phyloP scores from a whole-genome alignment of 2,797 vertebrate species.

The Apodemus agrarius region DNA sequence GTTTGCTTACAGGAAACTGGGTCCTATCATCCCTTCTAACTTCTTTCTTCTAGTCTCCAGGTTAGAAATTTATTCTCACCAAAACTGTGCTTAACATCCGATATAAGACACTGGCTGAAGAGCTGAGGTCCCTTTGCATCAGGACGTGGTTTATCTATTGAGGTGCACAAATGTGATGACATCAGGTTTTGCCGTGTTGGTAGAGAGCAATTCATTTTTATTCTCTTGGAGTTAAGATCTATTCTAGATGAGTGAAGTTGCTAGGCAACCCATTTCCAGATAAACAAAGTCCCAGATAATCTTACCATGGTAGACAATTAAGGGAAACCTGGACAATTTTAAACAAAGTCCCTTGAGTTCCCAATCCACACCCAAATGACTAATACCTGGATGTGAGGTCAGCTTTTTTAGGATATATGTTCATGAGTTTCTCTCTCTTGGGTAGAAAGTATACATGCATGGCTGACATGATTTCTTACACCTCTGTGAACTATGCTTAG shows the following conservation, averaged over 20 bases:
- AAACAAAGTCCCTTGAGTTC: neutral
- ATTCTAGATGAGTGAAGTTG: slow-evolving; percentile 12
- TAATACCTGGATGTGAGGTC: neutral
- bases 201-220: neutral
- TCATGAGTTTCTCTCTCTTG: neutral
- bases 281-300: neutral
- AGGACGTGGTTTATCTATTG: neutral
- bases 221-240: neutral
- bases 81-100: slow-evolving; percentile 19
- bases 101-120: neutral
- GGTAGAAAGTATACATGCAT: neutral
- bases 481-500: neutral
- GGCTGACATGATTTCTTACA: neutral
- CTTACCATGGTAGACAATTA: neutral
- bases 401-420: neutral
- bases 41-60: slow-evolving; percentile 22
- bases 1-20: slow-evolving; percentile 37
- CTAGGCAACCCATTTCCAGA: neutral
- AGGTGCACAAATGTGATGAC: neutral
- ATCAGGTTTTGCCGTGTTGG: neutral
- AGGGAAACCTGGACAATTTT: neutral
- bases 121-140: neutral
- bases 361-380: neutral
- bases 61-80: slow-evolving; percentile 35
- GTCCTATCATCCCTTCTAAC: neutral